phyloP scores from a whole-genome alignment of 2,888 invertebrate genomes.

The Cheilosia pagana region DNA sequence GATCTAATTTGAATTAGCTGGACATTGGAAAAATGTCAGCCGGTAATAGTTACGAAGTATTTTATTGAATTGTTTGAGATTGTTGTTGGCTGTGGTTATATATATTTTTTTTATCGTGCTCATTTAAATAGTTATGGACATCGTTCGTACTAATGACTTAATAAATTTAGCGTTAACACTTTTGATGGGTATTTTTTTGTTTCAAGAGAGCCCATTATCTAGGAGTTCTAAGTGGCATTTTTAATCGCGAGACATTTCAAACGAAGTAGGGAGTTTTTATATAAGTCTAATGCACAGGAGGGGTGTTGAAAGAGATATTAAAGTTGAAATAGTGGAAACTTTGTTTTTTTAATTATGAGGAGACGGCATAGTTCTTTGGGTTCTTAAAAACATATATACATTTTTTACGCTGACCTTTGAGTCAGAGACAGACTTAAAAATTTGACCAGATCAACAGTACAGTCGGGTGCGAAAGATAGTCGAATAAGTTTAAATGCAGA shows the following conservation, averaged over 20 bases:
- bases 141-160: conserved; percentile 48
- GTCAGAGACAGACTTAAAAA: no score
- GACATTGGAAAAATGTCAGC: conserved; percentile 49
- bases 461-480: no score
- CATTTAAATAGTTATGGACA: conserved; percentile 35
- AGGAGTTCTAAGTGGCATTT: conserved; percentile 19
- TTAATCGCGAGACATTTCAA: neutral
- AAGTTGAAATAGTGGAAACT: neutral
- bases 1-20: conserved; percentile 63
- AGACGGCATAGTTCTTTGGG: no score
- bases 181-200: conserved; percentile 10
- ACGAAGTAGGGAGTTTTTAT: neutral
- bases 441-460: no score
- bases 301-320: neutral
- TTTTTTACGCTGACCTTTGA: no score
- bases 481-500: no score
- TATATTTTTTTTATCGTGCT: conserved; percentile 13
- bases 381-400: no score
- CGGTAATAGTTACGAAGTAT: conserved; percentile 48
- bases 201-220: conserved; percentile 26
- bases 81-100: neutral
- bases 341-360: no score
- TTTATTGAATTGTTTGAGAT: conserved; percentile 45
- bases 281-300: neutral
- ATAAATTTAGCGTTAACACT: conserved; percentile 42